Percentiles rank a stretch among this genome's conserved stretches.
These are phyloP conservation scores for Conops quadrifasciatus DNA, from an alignment of 2,888 invertebrate genomes.

Conservation along the genomic window DNA sequence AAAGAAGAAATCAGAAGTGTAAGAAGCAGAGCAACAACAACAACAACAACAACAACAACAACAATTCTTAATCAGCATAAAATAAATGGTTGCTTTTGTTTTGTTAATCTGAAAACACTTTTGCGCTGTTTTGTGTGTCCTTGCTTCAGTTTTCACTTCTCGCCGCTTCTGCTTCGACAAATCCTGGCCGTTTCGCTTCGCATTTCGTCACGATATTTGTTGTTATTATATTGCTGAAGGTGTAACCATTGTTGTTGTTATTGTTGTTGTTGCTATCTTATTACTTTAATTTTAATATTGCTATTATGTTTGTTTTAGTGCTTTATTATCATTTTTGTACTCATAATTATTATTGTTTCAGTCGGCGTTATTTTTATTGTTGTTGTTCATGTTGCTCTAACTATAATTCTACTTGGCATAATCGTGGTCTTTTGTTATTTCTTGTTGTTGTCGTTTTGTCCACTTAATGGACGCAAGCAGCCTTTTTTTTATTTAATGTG, in stretches of 20 bases:
- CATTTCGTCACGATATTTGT: not conserved
- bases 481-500: too few relatives aligned
- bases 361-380: too few relatives aligned
- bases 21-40: not conserved
- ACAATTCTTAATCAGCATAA: constrained; percentile 14
- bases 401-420: too few relatives aligned
- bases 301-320: too few relatives aligned
- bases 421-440: too few relatives aligned
- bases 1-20: not conserved
- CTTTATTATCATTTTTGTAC: too few relatives aligned
- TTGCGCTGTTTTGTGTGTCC: not conserved
- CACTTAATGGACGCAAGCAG: too few relatives aligned
- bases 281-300: not conserved
- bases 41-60: constrained; percentile 3
- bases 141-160: constrained; percentile 16
- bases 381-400: too few relatives aligned
- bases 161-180: constrained; percentile 12
- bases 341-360: too few relatives aligned
- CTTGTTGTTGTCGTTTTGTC: too few relatives aligned
- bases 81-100: constrained; percentile 21
- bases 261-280: not conserved
- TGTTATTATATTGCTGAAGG: not conserved
- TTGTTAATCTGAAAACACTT: constrained; percentile 24
- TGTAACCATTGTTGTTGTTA: not conserved
- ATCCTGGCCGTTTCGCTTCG: not conserved